Percentiles rank a stretch among this genome's conserved stretches.
phyloP scores from a whole-genome alignment of 2,797 vertebrate species.

The Potorous gilbertii region DNA sequence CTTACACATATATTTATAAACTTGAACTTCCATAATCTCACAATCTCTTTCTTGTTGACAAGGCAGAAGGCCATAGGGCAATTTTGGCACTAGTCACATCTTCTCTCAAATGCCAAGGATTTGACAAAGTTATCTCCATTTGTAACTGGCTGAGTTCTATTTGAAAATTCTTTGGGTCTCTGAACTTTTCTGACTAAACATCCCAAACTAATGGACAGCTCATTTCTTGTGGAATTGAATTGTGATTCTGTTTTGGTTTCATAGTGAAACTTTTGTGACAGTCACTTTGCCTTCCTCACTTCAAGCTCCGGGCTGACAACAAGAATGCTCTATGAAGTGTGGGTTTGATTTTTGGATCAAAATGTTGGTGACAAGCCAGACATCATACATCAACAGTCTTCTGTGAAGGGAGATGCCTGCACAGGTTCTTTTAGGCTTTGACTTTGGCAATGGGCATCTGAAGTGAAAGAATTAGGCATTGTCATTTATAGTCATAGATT shows the following conservation, averaged over 20 bases:
- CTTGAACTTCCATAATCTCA: neutral
- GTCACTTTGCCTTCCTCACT: neutral
- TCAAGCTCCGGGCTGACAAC: neutral
- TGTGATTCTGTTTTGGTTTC: neutral
- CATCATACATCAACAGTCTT: neutral
- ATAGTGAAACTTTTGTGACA: neutral
- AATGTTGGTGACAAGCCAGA: conserved; percentile 15
- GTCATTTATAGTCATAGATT: neutral
- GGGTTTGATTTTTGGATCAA: conserved; percentile 34
- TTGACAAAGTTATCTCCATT: conserved; percentile 1
- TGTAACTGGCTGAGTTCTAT: neutral
- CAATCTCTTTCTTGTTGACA: neutral
- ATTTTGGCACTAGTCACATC: neutral
- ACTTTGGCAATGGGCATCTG: neutral
- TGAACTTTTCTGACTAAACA: neutral
- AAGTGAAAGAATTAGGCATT: neutral
- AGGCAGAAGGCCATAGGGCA: neutral
- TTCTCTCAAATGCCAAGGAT: neutral
- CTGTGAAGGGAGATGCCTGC: neutral
- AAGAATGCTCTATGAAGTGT: conserved; percentile 4
- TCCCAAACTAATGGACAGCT: neutral
- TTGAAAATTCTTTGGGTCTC: neutral
- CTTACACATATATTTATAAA: too few relatives aligned
- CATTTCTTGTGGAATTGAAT: neutral
- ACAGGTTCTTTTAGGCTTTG: too few relatives aligned